phyloP scores from a whole-genome alignment of 1,140 invertebrate genomes.

The Zaprionus nigranus region DNA sequence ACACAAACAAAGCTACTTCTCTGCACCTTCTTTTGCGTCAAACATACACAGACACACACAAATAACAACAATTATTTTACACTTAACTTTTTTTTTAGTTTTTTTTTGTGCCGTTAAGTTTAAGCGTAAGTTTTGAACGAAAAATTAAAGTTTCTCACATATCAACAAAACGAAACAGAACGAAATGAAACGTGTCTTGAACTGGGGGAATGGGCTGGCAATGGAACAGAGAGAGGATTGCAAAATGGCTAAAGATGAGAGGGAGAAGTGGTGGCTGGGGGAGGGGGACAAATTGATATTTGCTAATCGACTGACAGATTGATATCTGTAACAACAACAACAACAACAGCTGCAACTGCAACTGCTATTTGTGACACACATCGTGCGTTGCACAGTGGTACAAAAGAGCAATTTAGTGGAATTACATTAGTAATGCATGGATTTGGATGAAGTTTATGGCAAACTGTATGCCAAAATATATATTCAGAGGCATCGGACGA shows the following conservation, averaged over 20 bases:
- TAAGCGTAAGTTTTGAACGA: slow-evolving; percentile 33
- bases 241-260: not conserved
- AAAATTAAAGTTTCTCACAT: slow-evolving; percentile 44
- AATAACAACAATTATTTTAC: slow-evolving; percentile 14
- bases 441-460: too few species aligned
- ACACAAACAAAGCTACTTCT: slow-evolving; percentile 17
- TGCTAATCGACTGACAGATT: slow-evolving; percentile 41
- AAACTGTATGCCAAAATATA: too few species aligned
- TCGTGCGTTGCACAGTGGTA: not conserved
- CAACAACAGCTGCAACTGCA: not conserved
- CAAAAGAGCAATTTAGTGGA: too few species aligned
- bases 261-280: not conserved
- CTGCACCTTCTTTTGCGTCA: not conserved
- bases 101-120: slow-evolving; percentile 33
- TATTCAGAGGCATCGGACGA: too few species aligned
- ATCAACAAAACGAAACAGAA: slow-evolving; percentile 11
- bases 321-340: slow-evolving; percentile 20
- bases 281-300: slow-evolving; percentile 29
- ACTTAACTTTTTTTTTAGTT: slow-evolving; percentile 1
- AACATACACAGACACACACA: not conserved
- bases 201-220: not conserved
- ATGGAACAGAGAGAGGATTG: not conserved
- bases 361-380: slow-evolving; percentile 38
- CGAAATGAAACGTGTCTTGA: slow-evolving; percentile 11
- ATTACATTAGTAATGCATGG: too few species aligned